Percentiles rank a stretch among this genome's conserved stretches.
Evolutionary conservation across 1,140 invertebrate genomes (phyloP).

Genomic region (Philopotamus ludificatus): DNA sequence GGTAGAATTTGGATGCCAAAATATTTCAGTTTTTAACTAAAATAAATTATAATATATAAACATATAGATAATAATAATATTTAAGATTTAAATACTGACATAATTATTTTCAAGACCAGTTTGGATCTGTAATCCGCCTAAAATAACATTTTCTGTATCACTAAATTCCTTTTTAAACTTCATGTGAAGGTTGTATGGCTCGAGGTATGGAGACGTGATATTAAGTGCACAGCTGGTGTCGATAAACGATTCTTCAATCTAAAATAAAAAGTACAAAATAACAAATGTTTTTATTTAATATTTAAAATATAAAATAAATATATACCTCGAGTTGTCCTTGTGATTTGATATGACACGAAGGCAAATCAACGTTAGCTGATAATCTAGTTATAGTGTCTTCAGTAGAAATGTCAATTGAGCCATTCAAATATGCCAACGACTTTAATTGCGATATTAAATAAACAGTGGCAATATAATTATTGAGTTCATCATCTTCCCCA

Average conservation of each 20-base stretch:
- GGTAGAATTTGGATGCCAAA: conserved; percentile 55
- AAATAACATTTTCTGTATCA: conserved; percentile 59
- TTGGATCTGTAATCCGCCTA: conserved; percentile 57
- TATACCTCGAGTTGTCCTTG: conserved; percentile 49
- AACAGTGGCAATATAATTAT: conserved; percentile 46
- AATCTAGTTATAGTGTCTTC: conserved; percentile 51
- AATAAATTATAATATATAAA: conserved; percentile 16
- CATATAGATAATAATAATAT: conserved; percentile 2
- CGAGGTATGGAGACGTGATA: conserved; percentile 61
- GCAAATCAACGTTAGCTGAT: conserved; percentile 50
- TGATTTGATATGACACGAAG: conserved; percentile 49
- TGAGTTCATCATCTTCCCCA: conserved; percentile 50
- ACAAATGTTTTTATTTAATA: conserved; percentile 6
- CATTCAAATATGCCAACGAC: conserved; percentile 48
- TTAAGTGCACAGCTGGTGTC: conserved; percentile 59
- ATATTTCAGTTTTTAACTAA: conserved; percentile 52
- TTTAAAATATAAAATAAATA: neutral
- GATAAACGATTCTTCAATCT: conserved; percentile 63
- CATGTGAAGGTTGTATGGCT: conserved; percentile 62
- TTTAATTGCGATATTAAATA: conserved; percentile 48
- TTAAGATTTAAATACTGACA: conserved; percentile 44
- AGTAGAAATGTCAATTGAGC: conserved; percentile 45
- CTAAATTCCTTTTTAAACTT: conserved; percentile 67
- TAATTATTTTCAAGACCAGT: conserved; percentile 53
- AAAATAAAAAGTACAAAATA: conserved; percentile 39